phyloP scores from a whole-genome alignment of 2,113 vertebrate genomes.

The Aphyosemion australe region DNA sequence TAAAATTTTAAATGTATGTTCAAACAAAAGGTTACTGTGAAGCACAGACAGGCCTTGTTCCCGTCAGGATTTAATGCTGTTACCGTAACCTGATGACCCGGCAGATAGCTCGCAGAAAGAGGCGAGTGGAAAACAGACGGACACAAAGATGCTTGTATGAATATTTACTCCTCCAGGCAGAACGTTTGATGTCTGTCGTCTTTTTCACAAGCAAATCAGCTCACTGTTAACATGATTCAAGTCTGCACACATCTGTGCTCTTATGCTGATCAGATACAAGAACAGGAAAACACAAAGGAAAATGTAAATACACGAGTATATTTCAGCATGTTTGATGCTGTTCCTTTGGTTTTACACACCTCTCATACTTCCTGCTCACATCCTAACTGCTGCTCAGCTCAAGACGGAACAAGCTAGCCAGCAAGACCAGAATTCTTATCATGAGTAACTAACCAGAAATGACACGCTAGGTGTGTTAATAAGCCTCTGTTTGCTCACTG shows the following conservation, averaged over 20 bases:
- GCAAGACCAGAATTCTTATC: not conserved
- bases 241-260: not conserved
- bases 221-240: not conserved
- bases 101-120: not conserved
- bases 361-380: no score
- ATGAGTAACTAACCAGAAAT: not conserved
- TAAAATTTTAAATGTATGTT: no score
- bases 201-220: conserved; percentile 10
- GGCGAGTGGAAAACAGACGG: not conserved
- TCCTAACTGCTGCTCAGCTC: no score
- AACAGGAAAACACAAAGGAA: not conserved
- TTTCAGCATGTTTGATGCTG: no score
- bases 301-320: no score
- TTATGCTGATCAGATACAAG: not conserved
- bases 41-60: not conserved
- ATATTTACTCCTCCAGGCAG: conserved; percentile 9
- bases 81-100: conserved; percentile 8
- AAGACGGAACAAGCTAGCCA: no score
- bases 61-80: no score
- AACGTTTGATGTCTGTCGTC: conserved; percentile 2
- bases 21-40: not conserved
- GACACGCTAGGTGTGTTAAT: not conserved
- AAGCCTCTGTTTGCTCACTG: not conserved
- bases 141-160: not conserved
- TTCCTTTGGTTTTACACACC: no score